Base-by-base conservation (phyloP, 2,888 invertebrate genomes). In the Polydrusus pterygomalis region DNA sequence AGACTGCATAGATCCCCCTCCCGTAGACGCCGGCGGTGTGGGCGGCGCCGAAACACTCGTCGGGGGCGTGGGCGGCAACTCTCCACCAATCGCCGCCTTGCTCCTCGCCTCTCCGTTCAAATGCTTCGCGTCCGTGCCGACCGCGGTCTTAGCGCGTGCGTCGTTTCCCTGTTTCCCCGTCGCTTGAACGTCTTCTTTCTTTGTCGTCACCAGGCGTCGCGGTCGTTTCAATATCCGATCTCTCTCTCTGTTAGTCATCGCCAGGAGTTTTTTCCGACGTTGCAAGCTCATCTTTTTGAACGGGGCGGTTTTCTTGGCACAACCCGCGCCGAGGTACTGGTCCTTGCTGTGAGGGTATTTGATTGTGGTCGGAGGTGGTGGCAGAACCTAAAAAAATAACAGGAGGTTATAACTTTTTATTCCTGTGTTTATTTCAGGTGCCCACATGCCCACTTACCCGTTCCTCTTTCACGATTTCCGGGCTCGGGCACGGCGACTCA, bases 21-120 rank as follows among this genome's bases (percentile, higher is more conserved):
- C 74, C 45, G 83, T 84, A 11, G 86, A 85, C 6, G 90, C 89
- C 8, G 90, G 90, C 0, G 91, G 90, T 3, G 91, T 91, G 17
- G 91, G 90, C 0, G 91, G 91, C 0, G 90, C 89, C 7, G 91
- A 91, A 11, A 91, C 89, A 0, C 91, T 91, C 17, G 91, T 91
- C 20, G 93, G 90, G 5, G 93, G 92, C 15, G 92, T 92, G 49
- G 91, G 90, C 62, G 91, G 92, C 81, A 92, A 88, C 80, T 86
- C 86, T 68, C 81, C 82, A 70, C 74, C 58, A 82, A 80, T 68
- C 82, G 78, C 80, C 82, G 84, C 34, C 85, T 62, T 74, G 15
- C 30, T n/a, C n/a, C 30, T 73, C 10, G 11, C 56, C 0, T 56
- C 47, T n/a, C 58, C 60, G 25, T 25, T 62, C 34, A 9, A 25